phyloP scores from a whole-genome alignment of 2,888 invertebrate genomes.

The Linnaemya tessellans region DNA sequence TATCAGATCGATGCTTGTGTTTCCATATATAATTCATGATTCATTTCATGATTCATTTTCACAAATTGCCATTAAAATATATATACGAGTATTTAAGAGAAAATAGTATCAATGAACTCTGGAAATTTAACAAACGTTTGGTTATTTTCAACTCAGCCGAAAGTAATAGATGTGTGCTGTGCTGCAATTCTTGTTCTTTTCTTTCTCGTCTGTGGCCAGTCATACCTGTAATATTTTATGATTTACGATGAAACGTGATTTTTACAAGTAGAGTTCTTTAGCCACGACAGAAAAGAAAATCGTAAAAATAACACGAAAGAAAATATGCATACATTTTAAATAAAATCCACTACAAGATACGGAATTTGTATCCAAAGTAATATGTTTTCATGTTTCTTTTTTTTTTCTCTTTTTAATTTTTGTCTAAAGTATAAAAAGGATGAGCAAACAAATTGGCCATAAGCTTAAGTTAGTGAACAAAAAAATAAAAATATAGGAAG shows the following conservation, averaged over 20 bases:
- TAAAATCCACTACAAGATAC: constrained; percentile 65
- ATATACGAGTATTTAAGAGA: constrained; percentile 1
- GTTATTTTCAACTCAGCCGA: constrained; percentile 56
- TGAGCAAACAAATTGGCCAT: constrained; percentile 52
- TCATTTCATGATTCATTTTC: too few relatives aligned
- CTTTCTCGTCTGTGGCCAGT: constrained; percentile 63
- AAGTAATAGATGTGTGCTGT: constrained; percentile 52
- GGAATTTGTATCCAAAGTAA: constrained; percentile 63
- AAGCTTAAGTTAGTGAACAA: constrained; percentile 38
- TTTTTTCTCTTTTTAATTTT: constrained; percentile 3
- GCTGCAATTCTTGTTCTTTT: not conserved
- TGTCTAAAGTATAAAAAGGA: constrained; percentile 20
- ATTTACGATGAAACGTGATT: constrained; percentile 77
- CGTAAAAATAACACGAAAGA: constrained; percentile 41
- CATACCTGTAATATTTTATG: constrained; percentile 73
- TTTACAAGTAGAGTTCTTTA: constrained; percentile 57
- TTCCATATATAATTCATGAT: not conserved
- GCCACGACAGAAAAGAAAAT: constrained; percentile 4
- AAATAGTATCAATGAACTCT: constrained; percentile 24
- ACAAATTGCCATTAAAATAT: not conserved
- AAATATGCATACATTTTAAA: constrained; percentile 56
- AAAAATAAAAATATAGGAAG: constrained; percentile 18
- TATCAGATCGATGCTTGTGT: not conserved
- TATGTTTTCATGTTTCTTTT: constrained; percentile 54
- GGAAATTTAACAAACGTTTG: constrained; percentile 53